A percentile compares a stretch with the other conserved stretches of the same genome.
Evolutionary conservation across 92 coral and sea anemone species (phyloP).

Genomic region (Paramuricea clavata): DNA sequence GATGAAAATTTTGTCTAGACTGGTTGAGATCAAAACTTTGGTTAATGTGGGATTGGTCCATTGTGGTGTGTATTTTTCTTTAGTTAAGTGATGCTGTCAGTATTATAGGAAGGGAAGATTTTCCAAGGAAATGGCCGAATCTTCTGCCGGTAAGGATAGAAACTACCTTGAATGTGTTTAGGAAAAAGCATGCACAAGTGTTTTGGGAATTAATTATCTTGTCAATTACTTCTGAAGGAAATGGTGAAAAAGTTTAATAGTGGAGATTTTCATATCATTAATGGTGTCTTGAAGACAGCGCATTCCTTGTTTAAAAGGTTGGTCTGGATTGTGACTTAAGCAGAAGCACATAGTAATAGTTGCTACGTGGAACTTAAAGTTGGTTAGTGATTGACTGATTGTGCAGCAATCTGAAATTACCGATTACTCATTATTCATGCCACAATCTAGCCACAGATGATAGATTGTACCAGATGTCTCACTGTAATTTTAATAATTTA

Average conservation of each 20-base stretch:
- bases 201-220: background rate
- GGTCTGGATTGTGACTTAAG: background rate
- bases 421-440: no score
- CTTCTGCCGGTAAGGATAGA: conserved; percentile 80
- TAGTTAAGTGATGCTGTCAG: conserved; percentile 99
- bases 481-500: no score
- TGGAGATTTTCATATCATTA: conserved; percentile 89
- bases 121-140: conserved; percentile 89
- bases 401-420: no score
- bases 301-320: conserved; percentile 97
- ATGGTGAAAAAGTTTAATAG: conserved; percentile 83
- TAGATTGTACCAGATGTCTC: no score
- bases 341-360: no score
- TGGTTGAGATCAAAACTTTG: no score
- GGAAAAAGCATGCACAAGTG: no score
- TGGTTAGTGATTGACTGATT: no score
- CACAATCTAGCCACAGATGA: no score
- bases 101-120: conserved; percentile 96
- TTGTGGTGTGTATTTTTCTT: no score
- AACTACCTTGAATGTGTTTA: background rate
- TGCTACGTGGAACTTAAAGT: background rate
- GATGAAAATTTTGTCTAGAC: no score
- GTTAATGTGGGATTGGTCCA: no score
- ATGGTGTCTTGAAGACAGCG: conserved; percentile 97
- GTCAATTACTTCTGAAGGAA: conserved; percentile 58